These are phyloP conservation scores for Condylura cristata DNA, from an alignment of 2,113 vertebrate genomes.

Conservation along the genomic window DNA sequence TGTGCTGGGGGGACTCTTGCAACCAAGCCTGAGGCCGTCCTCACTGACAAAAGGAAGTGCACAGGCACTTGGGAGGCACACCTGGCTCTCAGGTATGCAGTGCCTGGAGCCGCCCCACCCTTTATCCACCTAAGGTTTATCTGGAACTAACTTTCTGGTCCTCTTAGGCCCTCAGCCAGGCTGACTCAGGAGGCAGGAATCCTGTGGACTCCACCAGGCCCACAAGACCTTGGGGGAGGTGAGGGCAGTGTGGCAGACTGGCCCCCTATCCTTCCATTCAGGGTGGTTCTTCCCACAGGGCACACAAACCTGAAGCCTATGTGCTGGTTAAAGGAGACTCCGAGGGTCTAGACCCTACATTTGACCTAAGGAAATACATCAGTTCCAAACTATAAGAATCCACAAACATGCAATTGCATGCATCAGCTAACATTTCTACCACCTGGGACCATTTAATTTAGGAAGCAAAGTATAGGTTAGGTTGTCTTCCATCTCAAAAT, in stretches of 20 bases:
- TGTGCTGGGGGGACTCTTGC: neutral
- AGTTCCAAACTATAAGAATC: neutral
- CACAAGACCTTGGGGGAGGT: neutral
- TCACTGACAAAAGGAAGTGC: constrained; percentile 64
- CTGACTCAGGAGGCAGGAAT: constrained; percentile 70
- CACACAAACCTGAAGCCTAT: neutral
- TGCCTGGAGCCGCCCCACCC: neutral
- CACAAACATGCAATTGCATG: neutral
- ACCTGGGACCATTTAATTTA: neutral
- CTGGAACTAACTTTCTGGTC: constrained; percentile 14
- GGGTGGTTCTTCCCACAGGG: neutral
- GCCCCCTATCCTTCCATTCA: neutral
- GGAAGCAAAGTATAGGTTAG: neutral
- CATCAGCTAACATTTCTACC: neutral
- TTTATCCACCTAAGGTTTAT: neutral
- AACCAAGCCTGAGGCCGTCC: neutral
- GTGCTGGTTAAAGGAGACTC: neutral
- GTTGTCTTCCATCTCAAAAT: neutral
- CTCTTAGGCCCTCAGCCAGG: neutral
- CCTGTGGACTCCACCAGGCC: neutral
- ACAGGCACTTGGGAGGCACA: constrained; percentile 1
- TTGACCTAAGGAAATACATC: neutral
- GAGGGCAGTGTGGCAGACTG: neutral
- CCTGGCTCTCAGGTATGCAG: constrained; percentile 63
- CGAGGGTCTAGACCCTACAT: neutral